Percentiles rank a stretch among this genome's conserved stretches.
Conservation (phyloP, 2,888 invertebrate species). For the Temnothorax unifasciatus region DNA sequence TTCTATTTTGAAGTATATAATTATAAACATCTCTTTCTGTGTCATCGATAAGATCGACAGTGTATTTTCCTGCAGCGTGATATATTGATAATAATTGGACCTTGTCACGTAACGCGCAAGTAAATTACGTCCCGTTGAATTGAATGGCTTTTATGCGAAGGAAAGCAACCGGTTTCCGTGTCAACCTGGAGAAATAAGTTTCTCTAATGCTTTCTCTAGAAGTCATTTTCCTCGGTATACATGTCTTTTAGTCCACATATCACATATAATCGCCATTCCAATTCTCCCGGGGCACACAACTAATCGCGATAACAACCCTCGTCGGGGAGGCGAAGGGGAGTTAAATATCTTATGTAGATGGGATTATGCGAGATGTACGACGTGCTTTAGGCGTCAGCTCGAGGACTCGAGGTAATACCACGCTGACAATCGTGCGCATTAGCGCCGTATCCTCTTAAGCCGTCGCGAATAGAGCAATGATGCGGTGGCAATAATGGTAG, state of each 20-base stretch:
- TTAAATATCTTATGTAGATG: slow-evolving; percentile 70
- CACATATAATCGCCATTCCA: slow-evolving; percentile 4
- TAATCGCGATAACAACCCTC: slow-evolving; percentile 52
- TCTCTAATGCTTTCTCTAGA: not conserved
- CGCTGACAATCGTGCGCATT: slow-evolving; percentile 73
- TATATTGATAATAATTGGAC: slow-evolving; percentile 38
- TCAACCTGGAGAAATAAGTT: not conserved
- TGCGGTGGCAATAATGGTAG: slow-evolving; percentile 44
- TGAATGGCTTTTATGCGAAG: slow-evolving; percentile 9
- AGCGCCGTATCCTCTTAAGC: slow-evolving; percentile 65
- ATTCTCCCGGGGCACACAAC: not conserved
- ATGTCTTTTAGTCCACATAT: not conserved
- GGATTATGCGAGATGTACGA: slow-evolving; percentile 64
- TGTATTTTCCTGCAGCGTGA: not conserved
- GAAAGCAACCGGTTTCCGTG: not conserved
- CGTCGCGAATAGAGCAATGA: slow-evolving; percentile 65
- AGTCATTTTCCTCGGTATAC: not conserved
- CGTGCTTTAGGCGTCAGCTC: slow-evolving; percentile 42
- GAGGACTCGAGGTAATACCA: slow-evolving; percentile 66
- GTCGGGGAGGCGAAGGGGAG: not conserved
- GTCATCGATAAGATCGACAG: not conserved
- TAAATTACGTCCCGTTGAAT: slow-evolving; percentile 19
- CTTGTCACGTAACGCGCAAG: slow-evolving; percentile 22
- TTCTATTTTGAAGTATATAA: not conserved
- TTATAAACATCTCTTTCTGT: not conserved